These are phyloP conservation scores for Latrodectus hesperus DNA, from an alignment of 2,888 invertebrate species.

Conservation along the genomic window DNA sequence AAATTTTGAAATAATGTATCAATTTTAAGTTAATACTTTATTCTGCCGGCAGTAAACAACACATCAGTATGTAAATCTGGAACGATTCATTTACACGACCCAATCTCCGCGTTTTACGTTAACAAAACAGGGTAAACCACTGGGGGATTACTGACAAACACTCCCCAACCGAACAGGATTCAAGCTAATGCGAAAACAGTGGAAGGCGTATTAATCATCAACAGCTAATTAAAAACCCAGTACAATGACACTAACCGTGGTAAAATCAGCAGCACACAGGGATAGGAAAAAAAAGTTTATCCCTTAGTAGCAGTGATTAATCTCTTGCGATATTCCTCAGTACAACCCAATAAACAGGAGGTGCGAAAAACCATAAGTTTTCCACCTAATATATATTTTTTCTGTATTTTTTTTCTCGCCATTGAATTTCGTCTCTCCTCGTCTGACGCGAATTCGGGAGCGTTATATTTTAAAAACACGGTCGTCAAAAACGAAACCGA, in stretches of 20 bases:
- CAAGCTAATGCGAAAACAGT: too few relatives aligned
- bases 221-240: conserved; percentile 1
- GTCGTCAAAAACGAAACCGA: conserved; percentile 37
- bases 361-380: conserved; percentile 19
- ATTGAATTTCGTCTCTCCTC: background rate
- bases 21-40: too few relatives aligned
- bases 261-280: background rate
- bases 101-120: too few relatives aligned
- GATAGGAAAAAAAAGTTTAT: background rate
- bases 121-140: too few relatives aligned
- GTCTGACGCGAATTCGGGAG: background rate
- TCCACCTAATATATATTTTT: conserved; percentile 6
- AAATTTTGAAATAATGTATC: too few relatives aligned
- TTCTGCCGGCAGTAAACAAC: too few relatives aligned
- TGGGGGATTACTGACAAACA: background rate
- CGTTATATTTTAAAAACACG: conserved; percentile 34
- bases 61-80: too few relatives aligned
- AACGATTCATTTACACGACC: too few relatives aligned
- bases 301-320: conserved; percentile 6
- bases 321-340: conserved; percentile 2
- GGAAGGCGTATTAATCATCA: too few relatives aligned
- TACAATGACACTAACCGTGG: background rate
- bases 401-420: background rate
- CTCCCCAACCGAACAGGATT: background rate
- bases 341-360: conserved; percentile 32